Evolutionary conservation across 2,888 invertebrate species (phyloP), one percentile per base, ranked within the genome.

Genomic region (Magallana nippona): DNA sequence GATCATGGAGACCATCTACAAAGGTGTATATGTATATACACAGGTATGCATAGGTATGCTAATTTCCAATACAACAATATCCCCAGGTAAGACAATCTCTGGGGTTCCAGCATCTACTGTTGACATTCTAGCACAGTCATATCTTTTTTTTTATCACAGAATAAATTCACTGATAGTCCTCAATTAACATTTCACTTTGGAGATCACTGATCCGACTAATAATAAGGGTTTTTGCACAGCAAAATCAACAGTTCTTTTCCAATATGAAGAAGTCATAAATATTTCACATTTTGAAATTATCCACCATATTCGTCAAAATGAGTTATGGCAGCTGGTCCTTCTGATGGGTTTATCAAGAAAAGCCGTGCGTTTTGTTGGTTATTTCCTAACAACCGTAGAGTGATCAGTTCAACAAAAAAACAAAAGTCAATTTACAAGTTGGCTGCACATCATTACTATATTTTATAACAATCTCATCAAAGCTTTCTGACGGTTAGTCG

Each of bases 231-330:
- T 71, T 44, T 71, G 3, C 71, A 71, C 71, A 22, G 27, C 27
- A 71, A 71, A 71, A 22, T 71, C 22, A 71, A 71, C 60, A 60
- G 60, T 5, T 32, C 71, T 71, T 71, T 32, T 71, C 71, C 71
- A 71, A 71, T 71, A 71, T 71, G 27, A 71, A 32, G 32, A 32
- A 15, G 71, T 71, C 71, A 71, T 71, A 71, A 71, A 71, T 71
- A 71, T 71, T 27, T 71, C 71, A 19, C 15, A 22, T 71, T 71
- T 71, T 32, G 32, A 71, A 44, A 71, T 71, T 71, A 71, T 32
- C 71, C 71, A 71, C 71, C 15, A 71, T 71, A 10, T 15, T 71
- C 71, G 32, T 71, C 32, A 32, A 11, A 71, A 13, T 13, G 71
- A 71, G 32, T 27, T 13, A 62, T n/a, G 11, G 22, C 19, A 10